Evolutionary conservation across 2,797 vertebrate species (phyloP), one percentile per base, ranked within the genome.

Genomic region (Cryptoprocta ferox): DNA sequence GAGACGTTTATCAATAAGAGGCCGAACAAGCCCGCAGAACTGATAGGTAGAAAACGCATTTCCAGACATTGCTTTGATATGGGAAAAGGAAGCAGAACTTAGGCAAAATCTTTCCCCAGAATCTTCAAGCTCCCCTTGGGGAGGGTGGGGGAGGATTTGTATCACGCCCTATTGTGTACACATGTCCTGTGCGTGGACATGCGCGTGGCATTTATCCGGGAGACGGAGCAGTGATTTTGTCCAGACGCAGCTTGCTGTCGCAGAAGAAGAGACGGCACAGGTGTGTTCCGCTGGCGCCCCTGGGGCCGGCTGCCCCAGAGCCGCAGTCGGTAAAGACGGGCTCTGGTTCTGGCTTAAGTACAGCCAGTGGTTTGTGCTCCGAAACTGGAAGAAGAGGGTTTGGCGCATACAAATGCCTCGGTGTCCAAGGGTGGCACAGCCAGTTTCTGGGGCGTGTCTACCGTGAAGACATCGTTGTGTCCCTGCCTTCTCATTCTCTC

Each of bases 1-100:
- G 99, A 99, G 98, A 98, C 99, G 8, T 99, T 99, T 98, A 99
- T 99, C 98, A 99, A 99, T 98, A 99, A 98, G 98, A 98, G 99
- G 98, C 99, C 99, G 93, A 99, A 99, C 98, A 99, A 99, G 97
- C 99, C 99, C 37, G 99, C 99, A 86, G 99, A 99, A 97, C 98
- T 99, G 83, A 99, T 99, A 91, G 99, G 99, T 99, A 99, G 89
- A 56, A 78, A 97, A 79, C 89, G 18, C 85, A 92, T 98, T 98
- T 97, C 97, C 97, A 87, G 96, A 61, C 96, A 28, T 94, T 42
- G 85, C 83, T 75, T 78, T 79, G 76, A 59, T 21, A 4, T 8
- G 24, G 35, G 39, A 56, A 18, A 50, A 26, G 35, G n/a, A 71
- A 48, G 18, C 24, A 28, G 39, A 75, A 11, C 5, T 73, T 61